Evolutionary conservation across 2,888 invertebrate genomes (phyloP).

Genomic region (Diadromus collaris): DNA sequence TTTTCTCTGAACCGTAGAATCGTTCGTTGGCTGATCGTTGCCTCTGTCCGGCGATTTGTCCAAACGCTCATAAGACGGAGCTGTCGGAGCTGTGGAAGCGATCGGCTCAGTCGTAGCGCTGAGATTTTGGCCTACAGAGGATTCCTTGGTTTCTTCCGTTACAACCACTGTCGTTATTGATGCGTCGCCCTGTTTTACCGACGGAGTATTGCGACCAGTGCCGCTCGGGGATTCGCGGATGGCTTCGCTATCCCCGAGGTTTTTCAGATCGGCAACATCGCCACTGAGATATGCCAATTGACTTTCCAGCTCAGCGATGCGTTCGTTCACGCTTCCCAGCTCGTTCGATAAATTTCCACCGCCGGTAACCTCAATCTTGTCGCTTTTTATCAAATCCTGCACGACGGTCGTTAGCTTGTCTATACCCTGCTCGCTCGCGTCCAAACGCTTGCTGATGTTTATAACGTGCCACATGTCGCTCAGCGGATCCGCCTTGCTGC

Average conservation of each 20-base stretch:
- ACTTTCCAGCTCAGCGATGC: constrained; percentile 64
- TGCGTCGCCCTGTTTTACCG: not conserved
- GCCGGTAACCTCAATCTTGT: constrained; percentile 45
- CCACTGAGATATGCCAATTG: constrained; percentile 53
- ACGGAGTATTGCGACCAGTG: not conserved
- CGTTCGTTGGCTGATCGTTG: constrained; percentile 15
- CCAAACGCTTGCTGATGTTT: constrained; percentile 84
- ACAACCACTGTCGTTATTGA: not conserved
- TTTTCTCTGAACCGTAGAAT: constrained; percentile 23
- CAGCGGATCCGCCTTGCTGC: constrained; percentile 77
- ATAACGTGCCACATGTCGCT: constrained; percentile 86
- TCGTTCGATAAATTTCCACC: constrained; percentile 74
- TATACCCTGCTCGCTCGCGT: constrained; percentile 84
- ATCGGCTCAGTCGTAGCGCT: not conserved
- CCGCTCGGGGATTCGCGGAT: not conserved
- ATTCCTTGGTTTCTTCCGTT: not conserved
- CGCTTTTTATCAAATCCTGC: constrained; percentile 69
- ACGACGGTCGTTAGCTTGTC: constrained; percentile 79
- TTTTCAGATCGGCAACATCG: constrained; percentile 55
- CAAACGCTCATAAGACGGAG: not conserved
- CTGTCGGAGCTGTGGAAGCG: not conserved
- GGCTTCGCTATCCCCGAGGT: not conserved
- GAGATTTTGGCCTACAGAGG: not conserved
- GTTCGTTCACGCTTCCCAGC: constrained; percentile 79
- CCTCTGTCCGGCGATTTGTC: not conserved